A percentile compares a stretch with the other conserved stretches of the same genome.
Conservation (phyloP, 2,888 invertebrate species). For the Synergus umbraculus region DNA sequence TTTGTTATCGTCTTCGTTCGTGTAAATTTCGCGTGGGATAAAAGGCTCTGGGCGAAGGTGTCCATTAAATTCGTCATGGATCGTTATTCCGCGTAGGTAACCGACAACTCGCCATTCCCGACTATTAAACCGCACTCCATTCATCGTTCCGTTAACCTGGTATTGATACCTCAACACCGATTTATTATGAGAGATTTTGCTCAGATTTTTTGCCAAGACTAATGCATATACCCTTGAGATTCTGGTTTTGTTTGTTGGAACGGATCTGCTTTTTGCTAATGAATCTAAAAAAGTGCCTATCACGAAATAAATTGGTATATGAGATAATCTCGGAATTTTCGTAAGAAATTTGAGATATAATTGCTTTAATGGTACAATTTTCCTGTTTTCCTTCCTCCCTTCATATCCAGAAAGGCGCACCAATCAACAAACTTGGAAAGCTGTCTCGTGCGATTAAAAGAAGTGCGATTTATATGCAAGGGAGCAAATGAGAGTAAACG, state of each 20-base stretch:
- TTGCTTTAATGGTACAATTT: neutral
- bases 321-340: neutral
- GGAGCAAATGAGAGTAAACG: conserved; percentile 26
- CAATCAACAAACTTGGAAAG: conserved; percentile 6
- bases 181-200: conserved; percentile 48
- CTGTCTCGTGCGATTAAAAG: conserved; percentile 10
- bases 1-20: conserved; percentile 39
- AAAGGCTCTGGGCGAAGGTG: conserved; percentile 41
- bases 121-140: conserved; percentile 52
- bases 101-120: conserved; percentile 43
- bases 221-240: conserved; percentile 9
- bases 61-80: conserved; percentile 38
- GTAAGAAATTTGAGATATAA: neutral
- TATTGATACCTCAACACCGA: conserved; percentile 54
- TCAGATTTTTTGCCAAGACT: conserved; percentile 7
- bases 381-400: neutral
- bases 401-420: neutral
- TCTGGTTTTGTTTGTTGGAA: neutral
- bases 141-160: conserved; percentile 40
- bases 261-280: neutral
- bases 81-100: conserved; percentile 43
- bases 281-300: neutral
- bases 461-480: conserved; percentile 4
- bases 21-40: conserved; percentile 41
- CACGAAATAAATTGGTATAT: neutral